Evolutionary conservation across 2,888 invertebrate species (phyloP).

Genomic region (Apomyelois bistriatella): DNA sequence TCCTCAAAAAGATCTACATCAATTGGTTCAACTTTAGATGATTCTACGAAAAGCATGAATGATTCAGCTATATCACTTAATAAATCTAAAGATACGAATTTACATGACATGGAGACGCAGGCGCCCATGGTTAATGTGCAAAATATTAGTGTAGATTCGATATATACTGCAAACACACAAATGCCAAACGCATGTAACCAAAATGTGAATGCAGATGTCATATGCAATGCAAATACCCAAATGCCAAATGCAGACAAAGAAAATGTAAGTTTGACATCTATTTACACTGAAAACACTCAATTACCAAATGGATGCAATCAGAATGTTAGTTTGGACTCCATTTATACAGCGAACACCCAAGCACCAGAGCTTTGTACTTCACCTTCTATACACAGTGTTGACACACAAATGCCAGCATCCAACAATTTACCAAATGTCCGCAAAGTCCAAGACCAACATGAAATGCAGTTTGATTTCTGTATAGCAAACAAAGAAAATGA

Average conservation of each 20-base stretch:
- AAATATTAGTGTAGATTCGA: constrained; percentile 38
- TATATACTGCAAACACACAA: constrained; percentile 28
- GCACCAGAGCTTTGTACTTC: background rate
- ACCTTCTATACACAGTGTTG: constrained; percentile 19
- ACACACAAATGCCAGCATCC: constrained; percentile 27
- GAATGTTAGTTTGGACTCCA: constrained; percentile 38
- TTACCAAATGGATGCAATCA: background rate
- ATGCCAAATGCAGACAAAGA: constrained; percentile 20
- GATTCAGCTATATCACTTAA: constrained; percentile 32
- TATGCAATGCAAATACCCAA: constrained; percentile 25
- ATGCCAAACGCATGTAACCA: background rate
- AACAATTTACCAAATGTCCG: constrained; percentile 42
- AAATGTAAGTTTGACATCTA: constrained; percentile 38
- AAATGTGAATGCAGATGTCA: background rate
- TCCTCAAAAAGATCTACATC: constrained; percentile 58
- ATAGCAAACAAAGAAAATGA: constrained; percentile 46
- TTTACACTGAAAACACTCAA: constrained; percentile 28
- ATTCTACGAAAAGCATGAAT: constrained; percentile 37
- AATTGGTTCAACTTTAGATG: constrained; percentile 38
- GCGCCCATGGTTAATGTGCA: constrained; percentile 16
- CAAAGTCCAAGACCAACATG: constrained; percentile 45
- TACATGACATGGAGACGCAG: constrained; percentile 52
- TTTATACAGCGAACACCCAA: constrained; percentile 28
- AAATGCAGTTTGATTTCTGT: constrained; percentile 47
- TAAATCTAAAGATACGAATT: constrained; percentile 1